Percentiles rank a stretch among this genome's conserved stretches.
These are phyloP conservation scores for Ditylenchus weischeri DNA, from an alignment of 2,888 invertebrate species.

Conservation along the genomic window DNA sequence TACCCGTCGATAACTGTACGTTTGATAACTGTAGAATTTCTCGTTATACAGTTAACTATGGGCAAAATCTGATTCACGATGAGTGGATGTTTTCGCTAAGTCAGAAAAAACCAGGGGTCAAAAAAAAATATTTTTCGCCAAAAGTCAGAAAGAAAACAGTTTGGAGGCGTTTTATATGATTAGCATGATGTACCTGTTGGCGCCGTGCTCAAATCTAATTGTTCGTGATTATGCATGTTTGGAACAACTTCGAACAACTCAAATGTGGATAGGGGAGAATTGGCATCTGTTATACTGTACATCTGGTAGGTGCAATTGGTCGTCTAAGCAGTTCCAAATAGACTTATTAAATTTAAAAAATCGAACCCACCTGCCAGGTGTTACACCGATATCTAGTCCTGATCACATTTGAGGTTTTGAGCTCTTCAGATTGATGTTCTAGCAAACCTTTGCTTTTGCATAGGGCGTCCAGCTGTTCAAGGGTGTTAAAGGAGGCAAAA, in stretches of 20 bases:
- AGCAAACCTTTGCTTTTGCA: conserved; percentile 4
- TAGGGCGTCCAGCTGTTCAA: background rate
- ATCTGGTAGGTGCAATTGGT: conserved; percentile 8
- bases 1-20: no score
- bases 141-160: no score
- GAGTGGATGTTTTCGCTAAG: no score
- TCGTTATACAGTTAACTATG: no score
- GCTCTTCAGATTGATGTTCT: background rate
- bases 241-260: conserved; percentile 1
- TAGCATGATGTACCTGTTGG: no score
- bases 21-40: no score
- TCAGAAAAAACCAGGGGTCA: no score
- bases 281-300: background rate
- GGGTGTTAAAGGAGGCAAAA: background rate
- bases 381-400: background rate
- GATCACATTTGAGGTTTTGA: conserved; percentile 8
- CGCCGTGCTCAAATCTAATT: no score
- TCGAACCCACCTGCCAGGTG: background rate
- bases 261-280: background rate
- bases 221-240: background rate
- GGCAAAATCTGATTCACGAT: no score
- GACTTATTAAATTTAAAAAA: background rate
- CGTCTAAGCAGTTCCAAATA: no score
- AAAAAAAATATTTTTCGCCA: no score
- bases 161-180: no score